Base-by-base conservation (phyloP, 2,888 invertebrate genomes). In the Cylloceria caligata region DNA sequence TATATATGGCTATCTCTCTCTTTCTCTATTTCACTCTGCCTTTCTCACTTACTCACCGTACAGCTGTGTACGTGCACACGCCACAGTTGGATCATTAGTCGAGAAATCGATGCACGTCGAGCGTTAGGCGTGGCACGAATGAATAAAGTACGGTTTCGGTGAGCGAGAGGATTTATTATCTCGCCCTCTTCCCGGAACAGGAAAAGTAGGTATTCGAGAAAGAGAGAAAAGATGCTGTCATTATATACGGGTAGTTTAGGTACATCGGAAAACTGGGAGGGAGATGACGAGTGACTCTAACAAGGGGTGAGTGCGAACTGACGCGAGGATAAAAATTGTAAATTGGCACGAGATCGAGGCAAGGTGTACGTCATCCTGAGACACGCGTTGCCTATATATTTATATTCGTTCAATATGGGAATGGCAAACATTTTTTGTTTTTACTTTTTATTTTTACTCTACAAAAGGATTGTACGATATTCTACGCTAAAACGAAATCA, bases 121-220 rank as follows among this genome's bases (percentile, higher is more conserved):
- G 77, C 73, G 80, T 69, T 69, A 83, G 82, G 87, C 86, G 87
- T 86, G 88, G 83, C 84, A 80, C 83, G 85, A 83, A 83, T 83
- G 83, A 83, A 83, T 83, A 83, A 83, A 80, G 80, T 71, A 83
- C 80, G 77, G 74, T 83, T 83, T 80, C 80, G 83, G 83, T 80
- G 83, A 83, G 80, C 83, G 80, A 55, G 73, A 77, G 80, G 74
- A 83, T 83, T 83, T 83, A 83, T 83, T 83, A 83, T 80, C 74
- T 74, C 80, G 73, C 77, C 74, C 77, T 71, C 60, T 47, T 36
- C 62, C 39, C 52, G 62, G 49, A 69, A 73, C 69, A 67, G 49
- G 39, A 45, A 73, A 73, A 79, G 72, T 73, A 73, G 79, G n/a
- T n/a, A n/a, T n/a, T 73, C 73, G 73, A 60, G 60, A 34, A 34